phyloP scores from a whole-genome alignment of 2,797 vertebrate genomes.

The Enteromius unitaeniatus region DNA sequence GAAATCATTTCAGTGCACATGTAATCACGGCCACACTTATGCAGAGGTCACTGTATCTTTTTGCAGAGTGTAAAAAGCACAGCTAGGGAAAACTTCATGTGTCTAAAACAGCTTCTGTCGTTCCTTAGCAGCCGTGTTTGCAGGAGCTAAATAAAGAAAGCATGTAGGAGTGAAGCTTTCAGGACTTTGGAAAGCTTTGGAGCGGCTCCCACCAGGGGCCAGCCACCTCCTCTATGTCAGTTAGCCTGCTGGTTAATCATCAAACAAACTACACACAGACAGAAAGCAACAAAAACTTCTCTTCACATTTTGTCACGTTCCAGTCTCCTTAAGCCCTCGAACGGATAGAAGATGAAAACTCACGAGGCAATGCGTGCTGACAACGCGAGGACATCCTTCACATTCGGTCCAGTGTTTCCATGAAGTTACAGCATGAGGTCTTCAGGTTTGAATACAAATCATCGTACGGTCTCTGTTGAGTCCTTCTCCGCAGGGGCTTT shows the following conservation, averaged over 20 bases:
- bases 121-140: slow-evolving; percentile 53
- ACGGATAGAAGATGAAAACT: slow-evolving; percentile 48
- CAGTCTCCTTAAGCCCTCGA: slow-evolving; percentile 50
- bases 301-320: slow-evolving; percentile 59
- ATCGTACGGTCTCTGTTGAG: slow-evolving; percentile 48
- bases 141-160: slow-evolving; percentile 63
- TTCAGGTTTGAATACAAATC: slow-evolving; percentile 59
- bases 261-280: slow-evolving; percentile 60
- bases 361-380: slow-evolving; percentile 48
- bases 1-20: slow-evolving; percentile 45
- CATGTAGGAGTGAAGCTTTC: slow-evolving; percentile 65
- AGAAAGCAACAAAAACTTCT: slow-evolving; percentile 55
- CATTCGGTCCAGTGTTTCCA: slow-evolving; percentile 50
- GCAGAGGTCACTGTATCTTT: slow-evolving; percentile 53
- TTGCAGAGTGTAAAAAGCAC: slow-evolving; percentile 47
- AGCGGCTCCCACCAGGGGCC: slow-evolving; percentile 65
- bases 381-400: slow-evolving; percentile 46
- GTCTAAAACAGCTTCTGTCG: slow-evolving; percentile 39
- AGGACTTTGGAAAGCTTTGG: slow-evolving; percentile 63
- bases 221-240: slow-evolving; percentile 65
- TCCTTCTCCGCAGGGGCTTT: slow-evolving; percentile 48
- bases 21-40: slow-evolving; percentile 40
- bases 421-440: slow-evolving; percentile 55
- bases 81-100: slow-evolving; percentile 50
- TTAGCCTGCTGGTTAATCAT: slow-evolving; percentile 65